Base-by-base conservation (phyloP, 2,888 invertebrate species). In the Omphaloscelis lunosa region DNA sequence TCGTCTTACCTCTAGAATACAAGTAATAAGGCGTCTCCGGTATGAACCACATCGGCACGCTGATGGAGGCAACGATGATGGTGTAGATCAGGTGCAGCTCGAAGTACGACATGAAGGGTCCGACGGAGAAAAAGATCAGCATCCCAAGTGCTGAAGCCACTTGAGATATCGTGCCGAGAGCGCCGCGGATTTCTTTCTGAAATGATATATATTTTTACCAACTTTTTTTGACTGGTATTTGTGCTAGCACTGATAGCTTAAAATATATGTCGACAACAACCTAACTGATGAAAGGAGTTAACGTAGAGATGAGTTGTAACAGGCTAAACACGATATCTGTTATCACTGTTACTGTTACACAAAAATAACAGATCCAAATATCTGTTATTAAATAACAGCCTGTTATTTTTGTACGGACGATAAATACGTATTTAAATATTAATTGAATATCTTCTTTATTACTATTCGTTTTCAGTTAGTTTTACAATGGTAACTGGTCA, bases 141-240 rank as follows among this genome's bases (percentile, higher is more conserved):
- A 92, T 87, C 2, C 95, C 95, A 0, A 91, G 17, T 0, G 92
- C 92, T 5, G 90, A 89, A 29, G 90, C 90, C 15, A 94, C 89
- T 69, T 94, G 94, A 1, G 93, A 86, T 5, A 93, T 88, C 2
- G 93, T 89, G 4, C 95, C 94, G 0, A 94, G 80, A 0, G 93
- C 87, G 0, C 94, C 95, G 0, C 95, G 90, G n/a, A 92, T 85
- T 59, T 93, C 92, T 90, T 92, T 94, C 94, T 94, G 92, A 91
- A 59, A 34, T 23, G 5, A 56, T 56, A n/a, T n/a, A 9, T 51
- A 51, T 51, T 51, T 20, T 20, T 51, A 20, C 2, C 15, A 45
- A 15, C 15, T 15, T 12, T 48, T 48, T 48, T 20, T 48, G 1
- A 48, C 1, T 17, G 48, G 17, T 48, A 17, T 2, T 51, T 51